These are phyloP conservation scores for Gymnorhina tibicen DNA, from an alignment of 2,113 vertebrate genomes.

Conservation along the genomic window DNA sequence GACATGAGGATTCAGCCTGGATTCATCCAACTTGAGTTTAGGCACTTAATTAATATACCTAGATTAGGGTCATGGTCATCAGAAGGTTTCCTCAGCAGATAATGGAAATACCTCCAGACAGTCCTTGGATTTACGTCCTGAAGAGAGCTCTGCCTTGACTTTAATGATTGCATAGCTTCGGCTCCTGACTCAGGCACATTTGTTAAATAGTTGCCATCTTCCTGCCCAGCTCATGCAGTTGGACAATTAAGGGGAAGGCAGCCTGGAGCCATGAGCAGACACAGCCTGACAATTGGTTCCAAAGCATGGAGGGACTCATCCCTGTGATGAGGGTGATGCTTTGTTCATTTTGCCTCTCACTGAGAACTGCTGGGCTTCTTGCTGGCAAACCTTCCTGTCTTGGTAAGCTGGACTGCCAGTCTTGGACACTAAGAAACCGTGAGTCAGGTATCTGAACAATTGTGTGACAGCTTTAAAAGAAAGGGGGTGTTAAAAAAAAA, in stretches of 20 bases:
- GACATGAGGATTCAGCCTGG: neutral
- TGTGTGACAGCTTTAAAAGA: neutral
- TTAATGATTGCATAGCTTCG: neutral
- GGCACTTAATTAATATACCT: neutral
- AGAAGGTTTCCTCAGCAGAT: neutral
- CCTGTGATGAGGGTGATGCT: neutral
- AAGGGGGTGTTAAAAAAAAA: neutral
- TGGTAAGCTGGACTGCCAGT: neutral
- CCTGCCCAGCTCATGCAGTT: neutral
- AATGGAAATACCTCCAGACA: neutral
- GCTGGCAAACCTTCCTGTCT: neutral
- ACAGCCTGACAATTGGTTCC: neutral
- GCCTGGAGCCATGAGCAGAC: neutral
- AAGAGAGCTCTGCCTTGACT: neutral
- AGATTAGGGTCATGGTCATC: neutral
- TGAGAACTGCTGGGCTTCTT: neutral
- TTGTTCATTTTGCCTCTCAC: accelerated
- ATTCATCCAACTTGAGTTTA: neutral
- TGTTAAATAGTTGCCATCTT: neutral
- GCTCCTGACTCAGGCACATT: neutral
- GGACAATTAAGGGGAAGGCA: neutral
- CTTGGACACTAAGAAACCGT: neutral
- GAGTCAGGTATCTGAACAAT: neutral
- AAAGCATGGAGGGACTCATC: neutral
- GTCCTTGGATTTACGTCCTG: neutral